Percentiles rank a stretch among this genome's conserved stretches.
phyloP scores from a whole-genome alignment of 1,140 invertebrate genomes.

The Andricus grossulariae region DNA sequence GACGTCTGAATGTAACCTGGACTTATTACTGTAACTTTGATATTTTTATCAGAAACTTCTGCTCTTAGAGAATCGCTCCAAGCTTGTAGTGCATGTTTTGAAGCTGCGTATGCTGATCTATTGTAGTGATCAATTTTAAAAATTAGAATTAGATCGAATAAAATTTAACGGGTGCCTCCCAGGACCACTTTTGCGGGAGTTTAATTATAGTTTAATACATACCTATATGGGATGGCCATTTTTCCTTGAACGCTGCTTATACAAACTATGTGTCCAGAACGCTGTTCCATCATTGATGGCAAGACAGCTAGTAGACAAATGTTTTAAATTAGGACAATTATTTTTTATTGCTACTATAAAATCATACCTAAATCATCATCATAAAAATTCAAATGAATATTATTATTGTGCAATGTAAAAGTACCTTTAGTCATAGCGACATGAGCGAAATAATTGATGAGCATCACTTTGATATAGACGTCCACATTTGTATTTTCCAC shows the following conservation, averaged over 20 bases:
- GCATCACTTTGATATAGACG: constrained; percentile 93
- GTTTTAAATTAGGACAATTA: constrained; percentile 7
- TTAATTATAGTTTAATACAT: constrained; percentile 32
- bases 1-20: constrained; percentile 94
- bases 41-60: constrained; percentile 84
- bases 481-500: constrained; percentile 86
- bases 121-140: constrained; percentile 10
- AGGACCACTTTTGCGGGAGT: background rate
- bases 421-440: constrained; percentile 94
- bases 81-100: constrained; percentile 95
- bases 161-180: background rate
- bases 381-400: too few relatives aligned
- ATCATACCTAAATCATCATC: too few relatives aligned
- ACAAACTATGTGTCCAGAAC: constrained; percentile 89
- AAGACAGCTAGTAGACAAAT: constrained; percentile 81
- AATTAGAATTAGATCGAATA: background rate
- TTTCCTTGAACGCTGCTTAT: constrained; percentile 96
- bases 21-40: constrained; percentile 88
- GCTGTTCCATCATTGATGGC: constrained; percentile 87
- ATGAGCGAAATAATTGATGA: constrained; percentile 95
- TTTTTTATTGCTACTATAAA: too few relatives aligned
- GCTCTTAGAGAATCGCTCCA: constrained; percentile 90
- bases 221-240: constrained; percentile 90
- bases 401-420: constrained; percentile 32
- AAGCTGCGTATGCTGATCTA: constrained; percentile 92